Base-by-base conservation (phyloP, 2,113 vertebrate species). In the Esox niger region DNA sequence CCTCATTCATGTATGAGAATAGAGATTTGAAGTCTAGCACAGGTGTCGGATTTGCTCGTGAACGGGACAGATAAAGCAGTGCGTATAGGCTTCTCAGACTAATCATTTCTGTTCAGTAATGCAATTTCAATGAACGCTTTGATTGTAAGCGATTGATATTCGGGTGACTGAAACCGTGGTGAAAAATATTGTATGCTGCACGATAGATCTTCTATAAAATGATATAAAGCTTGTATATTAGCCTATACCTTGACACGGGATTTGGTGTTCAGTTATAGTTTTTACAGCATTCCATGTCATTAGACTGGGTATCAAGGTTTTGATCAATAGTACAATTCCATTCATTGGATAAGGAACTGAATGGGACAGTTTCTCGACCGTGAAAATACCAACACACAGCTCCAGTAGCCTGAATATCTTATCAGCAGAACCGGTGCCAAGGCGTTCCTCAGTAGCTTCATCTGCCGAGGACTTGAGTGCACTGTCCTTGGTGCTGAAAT, bases 401-500 rank as follows among this genome's bases (percentile, higher is more conserved):
- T 43, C 13, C 38, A 17, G 35, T 15, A 38, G 35, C 35, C 60
- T 71, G 60, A 55, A n/a, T n/a, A 64, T 30, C 49, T 68, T 64
- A 62, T 31, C 29, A 31, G 27, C 11, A n/a, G 57, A 27, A 59
- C 57, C 29, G 30, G 57, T 59, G 3, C 57, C 5, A 66, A 23
- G 21, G 6, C 62, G 46, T 58, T 62, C 29, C 8, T 54, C 32
- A 55, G 55, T 21, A 58, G 21, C 29, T 15, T 2, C 5, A 17
- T 25, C n/a, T n/a, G n/a, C n/a, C n/a, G 15, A 32, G 67, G 64
- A 61, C 68, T 66, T 55, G n/a, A 68, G 70, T 67, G 75, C 82
- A 79, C 89, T 92, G 84, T 88, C 87, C 88, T 49, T 30, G 82
- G 88, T 90, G 67, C 87, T 90, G 87, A 87, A 89, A 79, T 27